Evolutionary conservation across 2,797 vertebrate species (phyloP).

Genomic region (Sternarchorhynchus goeldii): DNA sequence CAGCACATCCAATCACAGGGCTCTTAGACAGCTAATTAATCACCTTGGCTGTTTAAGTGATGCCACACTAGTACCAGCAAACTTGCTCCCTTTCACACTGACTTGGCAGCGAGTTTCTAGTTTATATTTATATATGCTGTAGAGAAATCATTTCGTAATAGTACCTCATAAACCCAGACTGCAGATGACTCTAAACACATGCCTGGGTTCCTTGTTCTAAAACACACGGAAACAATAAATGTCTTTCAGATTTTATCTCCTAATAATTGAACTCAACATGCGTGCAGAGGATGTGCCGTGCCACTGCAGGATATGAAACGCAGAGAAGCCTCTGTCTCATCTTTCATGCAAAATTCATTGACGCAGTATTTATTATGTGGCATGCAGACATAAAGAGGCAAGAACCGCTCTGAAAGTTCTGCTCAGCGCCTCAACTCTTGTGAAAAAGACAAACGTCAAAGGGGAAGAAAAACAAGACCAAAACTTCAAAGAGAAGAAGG

Average conservation of each 20-base stretch:
- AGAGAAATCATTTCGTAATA: conserved; percentile 62
- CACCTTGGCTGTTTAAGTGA: conserved; percentile 2
- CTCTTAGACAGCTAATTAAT: conserved; percentile 40
- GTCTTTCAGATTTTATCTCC: conserved; percentile 62
- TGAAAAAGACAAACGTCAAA: not conserved
- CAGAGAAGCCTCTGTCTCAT: conserved; percentile 41
- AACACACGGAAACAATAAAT: conserved; percentile 62
- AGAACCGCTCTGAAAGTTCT: conserved; percentile 26
- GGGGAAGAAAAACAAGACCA: not conserved
- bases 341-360: conserved; percentile 41
- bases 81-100: conserved; percentile 42
- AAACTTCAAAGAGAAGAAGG: not conserved
- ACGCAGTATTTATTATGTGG: conserved; percentile 39
- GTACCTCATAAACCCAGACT: conserved; percentile 59
- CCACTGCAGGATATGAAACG: conserved; percentile 45
- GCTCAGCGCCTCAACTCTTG: conserved; percentile 22
- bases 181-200: conserved; percentile 51
- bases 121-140: conserved; percentile 57
- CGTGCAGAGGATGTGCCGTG: conserved; percentile 30
- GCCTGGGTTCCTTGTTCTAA: conserved; percentile 52
- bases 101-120: conserved; percentile 28
- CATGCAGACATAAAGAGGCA: conserved; percentile 11
- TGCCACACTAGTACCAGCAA: not conserved
- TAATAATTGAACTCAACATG: conserved; percentile 54
- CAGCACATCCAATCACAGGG: not conserved